Evolutionary conservation across 2,797 vertebrate species (phyloP), one percentile per base, ranked within the genome.

Genomic region (Diplodus sargus): DNA sequence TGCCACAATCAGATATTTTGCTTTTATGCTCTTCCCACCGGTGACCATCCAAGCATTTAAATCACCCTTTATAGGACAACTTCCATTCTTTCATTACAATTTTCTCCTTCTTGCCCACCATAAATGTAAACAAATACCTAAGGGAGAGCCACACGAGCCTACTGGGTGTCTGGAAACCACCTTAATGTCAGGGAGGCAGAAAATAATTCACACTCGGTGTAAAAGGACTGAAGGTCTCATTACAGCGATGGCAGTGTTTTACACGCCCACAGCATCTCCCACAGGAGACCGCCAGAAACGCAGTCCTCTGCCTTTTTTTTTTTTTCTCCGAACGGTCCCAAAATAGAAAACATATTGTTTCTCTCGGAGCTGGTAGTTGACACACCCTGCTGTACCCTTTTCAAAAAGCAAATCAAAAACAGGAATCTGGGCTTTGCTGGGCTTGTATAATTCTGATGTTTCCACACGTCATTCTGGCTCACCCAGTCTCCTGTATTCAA

Each of bases 251-350:
- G 23, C 57, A 42, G 51, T 39, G 48, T 83, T 78, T 74, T 1
- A 42, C 11, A 60, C 65, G 81, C 53, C 72, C 61, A 82, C 73
- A 82, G 80, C 71, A 76, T 80, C 82, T 85, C 78, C 82, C 65
- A 47, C 45, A 72, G 78, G 83, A 87, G 45, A 14, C 22, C 18
- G 22, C 69, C 54, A 71, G 73, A 87, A 81, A 42, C 52, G 47
- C 83, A 74, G 48, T 34, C 66, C 30, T 25, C 23, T 28, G 0
- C 34, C 25, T 22, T 49, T 23, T 52, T 58, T 34, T 34, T 34
- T 23, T 52, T 58, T 34, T 34, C 8, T 6, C 7, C 60, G 67
- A 62, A 68, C 61, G 12, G 12, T n/a, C 18, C 22, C 10, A 17
- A 48, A 48, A 61, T 30, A 74, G 56, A 60, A 72, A 34, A 17